These are phyloP conservation scores for Megaceryle maxima DNA, from an alignment of 2,113 vertebrate genomes.

Conservation along the genomic window DNA sequence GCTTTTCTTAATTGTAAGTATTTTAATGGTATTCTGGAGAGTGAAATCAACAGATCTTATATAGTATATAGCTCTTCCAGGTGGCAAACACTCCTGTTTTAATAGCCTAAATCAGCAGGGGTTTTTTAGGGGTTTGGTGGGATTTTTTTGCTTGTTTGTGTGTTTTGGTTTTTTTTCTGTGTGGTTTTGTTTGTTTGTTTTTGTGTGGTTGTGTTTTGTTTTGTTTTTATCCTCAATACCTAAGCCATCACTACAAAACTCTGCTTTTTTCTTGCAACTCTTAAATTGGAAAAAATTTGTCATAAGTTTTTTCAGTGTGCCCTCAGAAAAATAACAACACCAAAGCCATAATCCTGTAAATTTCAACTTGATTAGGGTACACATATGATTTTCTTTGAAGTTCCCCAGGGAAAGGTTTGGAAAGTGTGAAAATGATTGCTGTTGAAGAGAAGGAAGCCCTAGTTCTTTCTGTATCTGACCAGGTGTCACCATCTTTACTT, in stretches of 20 bases:
- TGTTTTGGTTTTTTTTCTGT: not conserved
- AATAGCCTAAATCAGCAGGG: not conserved
- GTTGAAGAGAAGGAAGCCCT: not conserved
- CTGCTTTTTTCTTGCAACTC: not conserved
- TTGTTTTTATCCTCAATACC: not conserved
- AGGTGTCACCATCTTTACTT: not conserved
- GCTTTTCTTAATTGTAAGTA: not conserved
- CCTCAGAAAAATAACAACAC: not conserved
- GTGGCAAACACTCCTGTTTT: not conserved
- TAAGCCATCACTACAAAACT: not conserved
- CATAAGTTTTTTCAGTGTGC: not conserved
- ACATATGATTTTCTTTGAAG: not conserved
- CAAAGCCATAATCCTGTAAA: not conserved
- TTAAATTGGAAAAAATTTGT: not conserved
- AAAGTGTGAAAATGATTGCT: not conserved
- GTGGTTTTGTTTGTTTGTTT: no score
- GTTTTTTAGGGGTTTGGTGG: no score
- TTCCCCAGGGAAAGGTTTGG: not conserved
- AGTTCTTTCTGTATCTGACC: not conserved
- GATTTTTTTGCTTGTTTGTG: no score
- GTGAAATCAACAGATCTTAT: conserved; percentile 33
- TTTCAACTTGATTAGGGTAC: not conserved
- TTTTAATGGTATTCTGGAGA: conserved; percentile 7
- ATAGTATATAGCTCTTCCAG: conserved; percentile 33
- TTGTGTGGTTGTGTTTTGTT: not conserved